Base-by-base conservation (phyloP, 2,797 vertebrate genomes). In the Sebastes matsubarae region DNA sequence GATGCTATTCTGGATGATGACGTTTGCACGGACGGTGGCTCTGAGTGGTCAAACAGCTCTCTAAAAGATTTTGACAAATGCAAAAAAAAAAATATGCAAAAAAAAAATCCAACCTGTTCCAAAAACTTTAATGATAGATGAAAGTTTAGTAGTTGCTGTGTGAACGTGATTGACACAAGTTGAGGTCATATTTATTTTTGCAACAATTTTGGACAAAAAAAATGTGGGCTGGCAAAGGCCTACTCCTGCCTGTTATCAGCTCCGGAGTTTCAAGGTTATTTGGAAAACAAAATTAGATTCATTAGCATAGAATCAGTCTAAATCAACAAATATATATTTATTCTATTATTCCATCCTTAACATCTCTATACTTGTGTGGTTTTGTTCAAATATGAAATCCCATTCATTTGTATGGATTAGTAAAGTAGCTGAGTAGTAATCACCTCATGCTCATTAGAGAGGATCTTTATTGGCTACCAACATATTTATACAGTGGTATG, bases 401-500 rank as follows among this genome's bases (percentile, higher is more conserved):
- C 1, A 24, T 68, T 72, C 0, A 54, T 30, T 42, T 32, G 20
- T 52, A 18, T 32, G n/a, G 20, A 29, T 30, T 8, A 64, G 32
- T 69, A 72, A 67, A 80, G 22, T 54, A 68, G 27, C 12, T 77
- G 64, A 59, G 16, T 70, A 68, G 8, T 72, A 4, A 81, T 85
- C 68, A 69, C 38, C 24, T 58, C 14, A 36, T 64, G 29, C n/a
- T 36, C 34, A 46, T 30, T 72, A 5, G 25, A 77, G 36, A 54
- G 13, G 27, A 36, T 71, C 34, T 68, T 75, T 83, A 81, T 80
- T 78, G 14, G 52, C 59, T 75, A 20, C 67, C 36, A 68, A 58
- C 54, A 74, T 67, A 71, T 86, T 79, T 82, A 78, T 84, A 66
- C 59, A 77, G 36, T 79, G 77, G 82, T 76, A n/a, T 75, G 67